Evolutionary conservation across 2,797 vertebrate species (phyloP), one percentile per base, ranked within the genome.

Genomic region (Discoglossus pictus): DNA sequence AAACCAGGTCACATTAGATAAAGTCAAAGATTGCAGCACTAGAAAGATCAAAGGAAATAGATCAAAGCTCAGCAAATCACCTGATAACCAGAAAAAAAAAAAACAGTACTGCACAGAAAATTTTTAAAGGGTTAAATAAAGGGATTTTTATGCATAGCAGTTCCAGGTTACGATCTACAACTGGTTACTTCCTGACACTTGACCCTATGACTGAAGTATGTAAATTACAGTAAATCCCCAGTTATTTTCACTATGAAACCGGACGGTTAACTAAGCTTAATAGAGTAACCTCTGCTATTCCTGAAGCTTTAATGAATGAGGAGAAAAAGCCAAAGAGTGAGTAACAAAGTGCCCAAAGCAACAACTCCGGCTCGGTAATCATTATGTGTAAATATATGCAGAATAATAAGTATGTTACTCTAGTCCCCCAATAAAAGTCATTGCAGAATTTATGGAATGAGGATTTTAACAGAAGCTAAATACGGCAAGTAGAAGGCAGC

Each of bases 41-140:
- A 25, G 11, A 8, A 43, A 25, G 34, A 58, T 63, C 51, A 62
- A 61, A 53, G 39, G 39, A 11, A 36, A 61, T 2, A 48, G 58
- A 69, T 69, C 59, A 70, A 56, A 70, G 67, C 52, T 56, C 53
- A 71, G 25, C 34, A 54, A n/a, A 24, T 24, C 31, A 9, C 13
- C 17, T 15, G 34, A 61, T 40, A 44, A 50, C 58, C 66, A 54
- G 42, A 62, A 40, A 4, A 61, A 31, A 50, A 31, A 53, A 38
- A 40, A 10, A n/a, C 17, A 3, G 3, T 23, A n/a, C 8, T 36
- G 20, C 10, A 48, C 36, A 38, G 17, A n/a, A 38, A 38, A 27
- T 31, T 20, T 12, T 36, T 17, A 11, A 16, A 25, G 16, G 15
- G 16, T 10, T 11, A 13, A 16, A 16, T 18, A 20, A 17, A 23